Evolutionary conservation across 2,113 vertebrate species (phyloP).

Genomic region (Spea multiplicata): DNA sequence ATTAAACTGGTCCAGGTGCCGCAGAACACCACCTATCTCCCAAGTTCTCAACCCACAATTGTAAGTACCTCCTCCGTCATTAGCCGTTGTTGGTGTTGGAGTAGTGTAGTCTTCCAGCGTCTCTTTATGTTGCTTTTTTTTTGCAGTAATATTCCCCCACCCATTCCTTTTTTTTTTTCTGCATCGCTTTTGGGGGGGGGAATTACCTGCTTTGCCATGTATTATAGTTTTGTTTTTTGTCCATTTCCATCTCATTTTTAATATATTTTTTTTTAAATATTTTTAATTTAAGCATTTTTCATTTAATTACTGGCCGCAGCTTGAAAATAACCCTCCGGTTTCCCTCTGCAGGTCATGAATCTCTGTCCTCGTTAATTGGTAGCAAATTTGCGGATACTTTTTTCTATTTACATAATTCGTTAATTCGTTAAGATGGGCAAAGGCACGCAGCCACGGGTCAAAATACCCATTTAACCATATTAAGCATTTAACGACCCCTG

Average conservation of each 20-base stretch:
- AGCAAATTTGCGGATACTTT: no score
- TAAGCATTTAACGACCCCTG: no score
- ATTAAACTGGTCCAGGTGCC: slow-evolving; percentile 66
- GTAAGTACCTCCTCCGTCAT: slow-evolving; percentile 59
- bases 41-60: slow-evolving; percentile 66
- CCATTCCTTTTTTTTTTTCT: slow-evolving; percentile 50
- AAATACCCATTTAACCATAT: no score
- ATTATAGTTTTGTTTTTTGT: not conserved
- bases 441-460: no score
- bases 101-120: slow-evolving; percentile 50
- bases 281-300: slow-evolving; percentile 26
- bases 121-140: slow-evolving; percentile 44
- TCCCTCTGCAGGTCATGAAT: not conserved
- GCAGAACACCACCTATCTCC: slow-evolving; percentile 65
- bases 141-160: slow-evolving; percentile 58
- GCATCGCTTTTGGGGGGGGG: not conserved
- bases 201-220: slow-evolving; percentile 6
- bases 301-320: slow-evolving; percentile 27
- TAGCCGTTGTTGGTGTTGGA: slow-evolving; percentile 53
- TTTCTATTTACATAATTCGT: no score
- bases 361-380: no score
- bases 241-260: no score
- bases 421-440: no score
- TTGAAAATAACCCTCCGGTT: not conserved
- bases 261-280: not conserved